Percentiles rank a stretch among this genome's conserved stretches.
Evolutionary conservation across 2,797 vertebrate genomes (phyloP).

Genomic region (Serranus cabrilla): DNA sequence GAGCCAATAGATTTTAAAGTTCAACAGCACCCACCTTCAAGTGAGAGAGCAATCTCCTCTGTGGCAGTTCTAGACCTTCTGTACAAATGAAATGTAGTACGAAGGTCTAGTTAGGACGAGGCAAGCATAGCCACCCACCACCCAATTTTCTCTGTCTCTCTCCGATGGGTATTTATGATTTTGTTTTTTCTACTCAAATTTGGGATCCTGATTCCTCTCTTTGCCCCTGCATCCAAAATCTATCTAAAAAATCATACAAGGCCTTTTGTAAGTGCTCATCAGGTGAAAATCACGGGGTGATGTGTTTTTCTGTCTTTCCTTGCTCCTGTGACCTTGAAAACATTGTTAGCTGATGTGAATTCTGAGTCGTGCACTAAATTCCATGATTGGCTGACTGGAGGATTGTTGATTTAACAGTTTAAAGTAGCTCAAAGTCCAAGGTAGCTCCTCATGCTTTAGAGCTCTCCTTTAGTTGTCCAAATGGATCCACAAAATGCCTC

Average conservation of each 20-base stretch:
- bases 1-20: too few species aligned
- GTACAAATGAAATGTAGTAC: too few species aligned
- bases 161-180: slow-evolving; percentile 20
- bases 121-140: too few species aligned
- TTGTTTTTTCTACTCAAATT: slow-evolving; percentile 30
- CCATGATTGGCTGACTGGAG: neutral
- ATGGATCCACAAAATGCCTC: slow-evolving; percentile 3
- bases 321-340: slow-evolving; percentile 31
- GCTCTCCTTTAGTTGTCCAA: neutral
- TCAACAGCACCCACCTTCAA: too few species aligned
- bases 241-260: too few species aligned
- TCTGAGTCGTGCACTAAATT: slow-evolving; percentile 2
- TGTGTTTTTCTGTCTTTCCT: slow-evolving; percentile 12
- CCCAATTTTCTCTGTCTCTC: neutral
- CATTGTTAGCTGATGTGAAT: slow-evolving; percentile 38
- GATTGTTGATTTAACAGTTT: neutral
- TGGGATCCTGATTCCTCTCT: slow-evolving; percentile 32
- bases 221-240: slow-evolving; percentile 38
- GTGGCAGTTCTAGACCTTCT: too few species aligned
- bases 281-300: slow-evolving; percentile 1
- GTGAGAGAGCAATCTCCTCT: too few species aligned
- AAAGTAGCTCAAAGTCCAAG: neutral
- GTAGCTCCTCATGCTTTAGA: neutral
- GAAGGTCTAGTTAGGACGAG: too few species aligned
- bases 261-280: slow-evolving; percentile 23